Base-by-base conservation (phyloP, 2,113 vertebrate species). In the Macquaria australasica region DNA sequence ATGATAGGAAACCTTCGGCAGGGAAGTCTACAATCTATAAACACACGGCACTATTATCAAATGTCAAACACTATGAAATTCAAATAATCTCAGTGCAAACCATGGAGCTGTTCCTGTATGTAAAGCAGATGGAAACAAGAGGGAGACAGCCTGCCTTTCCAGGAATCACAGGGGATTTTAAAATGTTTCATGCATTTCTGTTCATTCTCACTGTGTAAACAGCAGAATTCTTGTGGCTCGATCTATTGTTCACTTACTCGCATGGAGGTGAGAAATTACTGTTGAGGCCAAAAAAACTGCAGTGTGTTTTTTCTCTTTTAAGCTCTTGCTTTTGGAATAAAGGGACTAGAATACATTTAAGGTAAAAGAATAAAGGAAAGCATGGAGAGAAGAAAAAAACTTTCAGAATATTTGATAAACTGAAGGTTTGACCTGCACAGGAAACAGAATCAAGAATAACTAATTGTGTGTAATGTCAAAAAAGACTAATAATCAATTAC, bases 31-130 rank as follows among this genome's bases (percentile, higher is more conserved):
- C 72, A 91, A 89, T 92, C 82, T 86, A 86, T 86, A 87, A 87
- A 91, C 83, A 85, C 79, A 67, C 43, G 4, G 50, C 91, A 81
- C 79, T 71, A 88, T 91, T 93, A 93, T 92, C 89, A 93, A 92
- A 92, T 91, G 91, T 92, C 92, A 94, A 92, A 93, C 89, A 89
- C 84, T 85, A 89, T 91, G 86, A 91, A 94, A 94, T 93, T 94
- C 87, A 92, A 95, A 94, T 92, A 91, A 90, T 92, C 88, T 89
- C 66, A 43, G 78, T 83, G 89, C 78, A 92, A 91, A 92, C 79
- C 12, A 21, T 34, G 28, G 72, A 77, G 82, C 82, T 70, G 87
- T 74, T 92, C 73, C 85, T 88, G 60, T 91, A 90, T 94, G 91
- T 90, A 92, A 85, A 92, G 87, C 81, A 91, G 85, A 89, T 66